These are phyloP conservation scores for Naja naja DNA, from an alignment of 2,113 vertebrate species.

Conservation along the genomic window DNA sequence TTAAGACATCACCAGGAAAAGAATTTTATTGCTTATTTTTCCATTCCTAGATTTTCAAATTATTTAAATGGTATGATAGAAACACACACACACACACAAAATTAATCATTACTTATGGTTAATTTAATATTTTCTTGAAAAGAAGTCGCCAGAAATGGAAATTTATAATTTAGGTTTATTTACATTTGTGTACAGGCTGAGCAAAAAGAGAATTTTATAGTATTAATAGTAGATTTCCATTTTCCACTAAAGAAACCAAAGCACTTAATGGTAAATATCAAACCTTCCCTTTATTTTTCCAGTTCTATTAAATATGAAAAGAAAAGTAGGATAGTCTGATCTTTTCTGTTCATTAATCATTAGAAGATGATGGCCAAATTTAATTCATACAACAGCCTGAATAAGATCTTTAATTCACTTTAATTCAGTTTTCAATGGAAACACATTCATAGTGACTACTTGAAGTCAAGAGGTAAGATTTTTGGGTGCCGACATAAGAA, in stretches of 20 bases:
- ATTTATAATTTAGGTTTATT: neutral
- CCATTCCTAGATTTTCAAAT: neutral
- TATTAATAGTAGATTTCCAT: neutral
- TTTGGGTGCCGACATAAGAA: neutral
- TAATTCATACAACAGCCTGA: neutral
- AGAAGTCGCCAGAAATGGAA: neutral
- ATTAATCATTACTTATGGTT: neutral
- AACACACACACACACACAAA: too few species aligned
- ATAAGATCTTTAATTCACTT: neutral
- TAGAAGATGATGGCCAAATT: neutral
- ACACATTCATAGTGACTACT: neutral
- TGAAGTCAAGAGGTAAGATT: neutral
- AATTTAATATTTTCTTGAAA: neutral
- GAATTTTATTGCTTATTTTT: neutral
- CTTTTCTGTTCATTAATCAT: neutral
- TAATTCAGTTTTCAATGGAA: neutral
- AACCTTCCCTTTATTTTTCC: neutral
- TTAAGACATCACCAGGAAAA: neutral
- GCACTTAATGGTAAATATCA: neutral
- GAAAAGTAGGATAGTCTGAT: neutral
- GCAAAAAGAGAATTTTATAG: neutral
- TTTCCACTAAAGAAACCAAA: neutral
- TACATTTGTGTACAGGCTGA: neutral
- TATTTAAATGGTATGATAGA: neutral
- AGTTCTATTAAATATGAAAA: neutral